phyloP scores from a whole-genome alignment of 1,140 invertebrate species.

The Tribolium castaneum region DNA sequence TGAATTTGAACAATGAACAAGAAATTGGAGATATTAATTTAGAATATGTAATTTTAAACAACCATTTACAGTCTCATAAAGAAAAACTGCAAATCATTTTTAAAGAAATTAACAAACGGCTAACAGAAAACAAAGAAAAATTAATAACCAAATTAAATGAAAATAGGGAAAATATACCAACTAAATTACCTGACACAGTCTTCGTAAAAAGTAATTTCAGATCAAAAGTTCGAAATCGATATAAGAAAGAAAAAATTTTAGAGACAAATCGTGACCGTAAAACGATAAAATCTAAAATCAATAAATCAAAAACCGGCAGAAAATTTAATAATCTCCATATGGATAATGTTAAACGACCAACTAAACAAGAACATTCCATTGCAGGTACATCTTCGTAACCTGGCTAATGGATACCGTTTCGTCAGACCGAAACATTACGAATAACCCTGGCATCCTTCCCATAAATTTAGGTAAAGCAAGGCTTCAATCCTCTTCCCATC shows the following conservation, averaged over 20 bases:
- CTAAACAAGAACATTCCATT: neutral
- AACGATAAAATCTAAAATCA: neutral
- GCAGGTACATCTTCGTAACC: neutral
- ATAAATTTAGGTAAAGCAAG: neutral
- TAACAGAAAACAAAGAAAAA: neutral
- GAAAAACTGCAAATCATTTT: neutral
- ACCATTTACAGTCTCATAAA: neutral
- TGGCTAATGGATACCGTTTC: neutral
- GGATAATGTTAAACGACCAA: neutral
- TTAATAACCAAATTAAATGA: neutral
- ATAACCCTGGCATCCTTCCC: neutral
- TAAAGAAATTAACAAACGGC: neutral
- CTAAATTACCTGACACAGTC: neutral
- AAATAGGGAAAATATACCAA: neutral
- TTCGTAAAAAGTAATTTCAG: neutral
- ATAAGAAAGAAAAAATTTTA: neutral
- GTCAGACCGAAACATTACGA: neutral
- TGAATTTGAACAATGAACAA: neutral
- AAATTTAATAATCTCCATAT: neutral
- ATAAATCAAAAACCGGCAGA: neutral
- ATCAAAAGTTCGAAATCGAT: neutral
- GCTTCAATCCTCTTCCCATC: neutral
- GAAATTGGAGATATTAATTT: neutral
- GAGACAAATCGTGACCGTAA: neutral
- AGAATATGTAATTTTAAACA: neutral